Evolutionary conservation across 2,113 vertebrate genomes (phyloP), one percentile per base, ranked within the genome.

Genomic region (Edolisoma coerulescens): DNA sequence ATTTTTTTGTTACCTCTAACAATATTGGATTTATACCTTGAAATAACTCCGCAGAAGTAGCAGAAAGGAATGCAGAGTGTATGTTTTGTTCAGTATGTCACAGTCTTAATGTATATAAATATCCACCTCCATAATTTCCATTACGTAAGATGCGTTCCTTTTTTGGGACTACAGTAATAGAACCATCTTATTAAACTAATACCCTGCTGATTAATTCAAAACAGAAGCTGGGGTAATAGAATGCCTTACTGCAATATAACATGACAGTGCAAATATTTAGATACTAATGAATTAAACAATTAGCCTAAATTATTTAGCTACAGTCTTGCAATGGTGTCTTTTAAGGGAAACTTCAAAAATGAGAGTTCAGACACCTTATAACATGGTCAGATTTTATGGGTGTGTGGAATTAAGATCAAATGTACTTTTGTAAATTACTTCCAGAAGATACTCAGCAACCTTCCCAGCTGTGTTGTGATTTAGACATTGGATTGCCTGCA

Each of bases 21-120:
- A 77, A 24, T 88, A 76, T 76, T 81, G 27, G 50, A 56, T 93
- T 86, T 94, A 47, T 88, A 89, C 84, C 53, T 91, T 82, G 78
- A 73, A 94, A 88, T 78, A 96, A 65, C 71, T 86, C 86, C 88
- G 64, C 50, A 88, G 85, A 96, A 85, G 79, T 35, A 94, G 75
- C 64, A 94, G 74, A 88, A 86, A 39, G 56, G 56, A 95, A 87
- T 94, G 75, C 67, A 70, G 77, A 35, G 42, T 88, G 53, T 95
- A 76, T 93, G 81, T 92, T 94, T 95, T 75, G 53, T 95, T 94
- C 87, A 79, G 75, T 81, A 87, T 96, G 84, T 83, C 81, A 73
- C 57, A 75, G 56, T 39, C 42, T 79, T 92, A 73, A 86, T 89
- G 53, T 93, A 75, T 95, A 93, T 96, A 96, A 96, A 96, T 96